A percentile compares a stretch with the other conserved stretches of the same genome.
Conservation (phyloP, 2,888 invertebrate species). For the Drosophila ustulata region DNA sequence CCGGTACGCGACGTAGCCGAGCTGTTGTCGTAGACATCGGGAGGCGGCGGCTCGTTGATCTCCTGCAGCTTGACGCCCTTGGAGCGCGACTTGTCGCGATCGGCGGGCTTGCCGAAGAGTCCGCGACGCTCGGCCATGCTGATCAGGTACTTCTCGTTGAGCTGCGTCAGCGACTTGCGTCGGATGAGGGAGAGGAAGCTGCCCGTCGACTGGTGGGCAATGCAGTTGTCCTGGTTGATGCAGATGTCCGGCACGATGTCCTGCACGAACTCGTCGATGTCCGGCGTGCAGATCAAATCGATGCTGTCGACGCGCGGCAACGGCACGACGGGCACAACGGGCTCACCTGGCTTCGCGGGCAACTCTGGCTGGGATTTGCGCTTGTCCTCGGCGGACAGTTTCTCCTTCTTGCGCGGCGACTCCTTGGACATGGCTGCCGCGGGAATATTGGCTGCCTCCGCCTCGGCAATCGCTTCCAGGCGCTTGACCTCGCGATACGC, state of each 20-base stretch:
- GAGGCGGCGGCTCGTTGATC: slow-evolving; percentile 57
- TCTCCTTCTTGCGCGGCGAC: slow-evolving; percentile 74
- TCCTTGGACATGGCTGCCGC: slow-evolving; percentile 75
- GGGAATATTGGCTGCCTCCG: slow-evolving; percentile 82
- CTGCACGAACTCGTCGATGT: slow-evolving; percentile 87
- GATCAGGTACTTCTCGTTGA: slow-evolving; percentile 94
- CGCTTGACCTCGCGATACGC: slow-evolving; percentile 80
- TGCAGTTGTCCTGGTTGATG: slow-evolving; percentile 86
- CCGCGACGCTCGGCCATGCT: slow-evolving; percentile 93
- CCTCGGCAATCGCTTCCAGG: slow-evolving; percentile 81
- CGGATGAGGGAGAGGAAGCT: slow-evolving; percentile 88
- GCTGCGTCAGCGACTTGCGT: slow-evolving; percentile 88
- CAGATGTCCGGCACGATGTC: slow-evolving; percentile 87
- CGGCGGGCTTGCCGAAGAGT: slow-evolving; percentile 87
- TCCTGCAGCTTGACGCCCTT: slow-evolving; percentile 82
- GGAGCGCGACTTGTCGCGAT: slow-evolving; percentile 83
- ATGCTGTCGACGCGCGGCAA: slow-evolving; percentile 60
- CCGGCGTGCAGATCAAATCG: slow-evolving; percentile 71
- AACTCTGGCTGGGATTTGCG: slow-evolving; percentile 53
- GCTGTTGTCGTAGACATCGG: slow-evolving; percentile 61
- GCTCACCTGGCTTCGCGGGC: slow-evolving; percentile 31
- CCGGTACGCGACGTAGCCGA: slow-evolving; percentile 44
- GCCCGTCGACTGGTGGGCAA: slow-evolving; percentile 85
- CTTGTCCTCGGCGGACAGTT: slow-evolving; percentile 59
- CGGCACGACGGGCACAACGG: slow-evolving; percentile 17